Percentiles rank a stretch among this genome's conserved stretches.
These are phyloP conservation scores for Cataglyphis rosenhaueri DNA, from an alignment of 2,888 invertebrate species.

Conservation along the genomic window DNA sequence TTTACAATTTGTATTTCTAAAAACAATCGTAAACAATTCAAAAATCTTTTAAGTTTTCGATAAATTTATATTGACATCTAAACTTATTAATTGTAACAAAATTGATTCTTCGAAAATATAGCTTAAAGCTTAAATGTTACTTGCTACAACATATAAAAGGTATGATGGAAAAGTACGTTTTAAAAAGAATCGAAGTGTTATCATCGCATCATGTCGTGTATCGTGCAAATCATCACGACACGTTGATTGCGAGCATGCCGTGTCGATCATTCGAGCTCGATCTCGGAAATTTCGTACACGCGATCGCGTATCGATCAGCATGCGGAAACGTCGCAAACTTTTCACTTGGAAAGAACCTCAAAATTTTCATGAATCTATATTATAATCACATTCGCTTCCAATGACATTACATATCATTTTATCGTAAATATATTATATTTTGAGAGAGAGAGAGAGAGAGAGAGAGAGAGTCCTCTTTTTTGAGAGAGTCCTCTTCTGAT, in stretches of 20 bases:
- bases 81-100: background rate
- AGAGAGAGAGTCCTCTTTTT: background rate
- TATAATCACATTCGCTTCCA: background rate
- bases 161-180: conserved; percentile 6
- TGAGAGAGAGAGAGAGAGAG: too few relatives aligned
- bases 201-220: conserved; percentile 46
- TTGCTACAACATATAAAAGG: background rate
- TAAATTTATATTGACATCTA: background rate
- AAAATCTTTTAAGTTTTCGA: background rate
- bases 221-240: conserved; percentile 42
- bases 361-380: conserved; percentile 11
- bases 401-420: background rate
- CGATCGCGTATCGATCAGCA: conserved; percentile 43
- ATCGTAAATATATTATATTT: background rate
- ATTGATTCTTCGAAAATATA: background rate
- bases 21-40: background rate
- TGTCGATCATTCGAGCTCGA: conserved; percentile 53
- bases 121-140: background rate
- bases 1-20: background rate
- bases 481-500: background rate
- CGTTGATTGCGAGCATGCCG: conserved; percentile 52
- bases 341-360: background rate
- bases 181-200: conserved; percentile 14
- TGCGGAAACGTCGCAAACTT: conserved; percentile 17
- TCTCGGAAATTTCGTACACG: conserved; percentile 58